Conservation (phyloP, 2,888 invertebrate genomes). For the Polylopha cassiicola region DNA sequence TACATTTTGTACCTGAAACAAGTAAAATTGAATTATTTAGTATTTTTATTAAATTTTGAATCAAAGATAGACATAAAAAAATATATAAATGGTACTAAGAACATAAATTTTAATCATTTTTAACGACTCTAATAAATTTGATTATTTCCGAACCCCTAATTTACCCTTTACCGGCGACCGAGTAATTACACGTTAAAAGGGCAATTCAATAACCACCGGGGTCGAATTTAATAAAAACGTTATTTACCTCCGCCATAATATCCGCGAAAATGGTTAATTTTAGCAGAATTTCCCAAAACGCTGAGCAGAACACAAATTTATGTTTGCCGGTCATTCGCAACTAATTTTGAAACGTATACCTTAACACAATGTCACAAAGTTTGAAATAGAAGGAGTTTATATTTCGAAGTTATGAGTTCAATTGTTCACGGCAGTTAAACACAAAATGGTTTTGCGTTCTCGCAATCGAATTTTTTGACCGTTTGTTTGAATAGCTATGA, state of each 20-base stretch:
- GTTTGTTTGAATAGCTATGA: neutral
- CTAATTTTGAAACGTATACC: neutral
- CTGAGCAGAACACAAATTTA: constrained; percentile 7
- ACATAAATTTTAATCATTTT: constrained; percentile 16
- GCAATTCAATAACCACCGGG: constrained; percentile 19
- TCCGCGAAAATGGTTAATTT: constrained; percentile 18
- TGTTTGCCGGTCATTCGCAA: no score
- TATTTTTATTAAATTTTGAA: neutral
- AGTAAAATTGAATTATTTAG: neutral
- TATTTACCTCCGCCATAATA: constrained; percentile 16
- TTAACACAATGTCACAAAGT: constrained; percentile 4
- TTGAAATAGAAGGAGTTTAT: constrained; percentile 1
- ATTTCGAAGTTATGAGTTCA: neutral
- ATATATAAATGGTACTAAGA: neutral
- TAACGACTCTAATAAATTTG: constrained; percentile 13
- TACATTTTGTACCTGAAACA: constrained; percentile 12
- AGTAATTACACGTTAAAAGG: constrained; percentile 16
- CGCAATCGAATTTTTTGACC: constrained; percentile 8
- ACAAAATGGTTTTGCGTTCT: constrained; percentile 12
- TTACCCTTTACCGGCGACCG: constrained; percentile 9
- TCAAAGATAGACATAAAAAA: constrained; percentile 2
- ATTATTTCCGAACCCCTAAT: constrained; percentile 13
- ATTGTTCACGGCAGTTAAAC: constrained; percentile 15
- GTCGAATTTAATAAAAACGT: constrained; percentile 21
- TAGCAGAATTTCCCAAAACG: constrained; percentile 15